Conservation (phyloP, 2,888 invertebrate species). For the Ferdinandea cuprea region DNA sequence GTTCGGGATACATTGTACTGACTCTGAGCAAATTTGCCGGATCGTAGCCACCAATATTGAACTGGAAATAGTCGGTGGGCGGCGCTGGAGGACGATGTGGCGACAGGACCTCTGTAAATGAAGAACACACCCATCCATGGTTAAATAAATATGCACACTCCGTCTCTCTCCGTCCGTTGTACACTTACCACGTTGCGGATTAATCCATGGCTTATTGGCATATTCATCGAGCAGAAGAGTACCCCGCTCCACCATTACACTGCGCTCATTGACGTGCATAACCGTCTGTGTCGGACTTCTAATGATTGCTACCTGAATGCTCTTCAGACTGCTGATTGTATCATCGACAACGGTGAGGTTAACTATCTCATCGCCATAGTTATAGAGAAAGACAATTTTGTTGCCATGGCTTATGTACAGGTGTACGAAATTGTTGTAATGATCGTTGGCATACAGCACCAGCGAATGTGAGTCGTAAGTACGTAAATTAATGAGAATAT, state of each 20-base stretch:
- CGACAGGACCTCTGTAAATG: constrained; percentile 90
- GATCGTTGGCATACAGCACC: constrained; percentile 95
- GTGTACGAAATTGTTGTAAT: constrained; percentile 96
- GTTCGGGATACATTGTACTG: constrained; percentile 83
- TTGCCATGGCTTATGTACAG: constrained; percentile 91
- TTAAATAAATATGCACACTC: constrained; percentile 43
- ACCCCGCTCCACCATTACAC: constrained; percentile 88
- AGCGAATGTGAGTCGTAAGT: constrained; percentile 93
- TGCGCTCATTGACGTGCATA: constrained; percentile 91
- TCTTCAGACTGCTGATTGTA: constrained; percentile 91
- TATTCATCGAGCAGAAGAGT: constrained; percentile 89
- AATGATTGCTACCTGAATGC: constrained; percentile 94
- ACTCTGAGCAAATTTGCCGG: constrained; percentile 87
- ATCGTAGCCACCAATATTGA: constrained; percentile 94
- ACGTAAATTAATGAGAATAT: constrained; percentile 93
- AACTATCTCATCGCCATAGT: constrained; percentile 90
- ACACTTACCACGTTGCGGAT: constrained; percentile 89
- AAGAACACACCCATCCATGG: constrained; percentile 75
- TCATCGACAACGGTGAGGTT: constrained; percentile 90
- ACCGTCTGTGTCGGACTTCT: constrained; percentile 89
- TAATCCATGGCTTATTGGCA: constrained; percentile 93
- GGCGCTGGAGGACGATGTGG: constrained; percentile 95
- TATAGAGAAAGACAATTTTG: constrained; percentile 92
- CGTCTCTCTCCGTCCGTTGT: neutral
- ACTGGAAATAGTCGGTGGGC: constrained; percentile 94